phyloP scores from a whole-genome alignment of 2,797 vertebrate species.

The Rousettus madagascariensis region DNA sequence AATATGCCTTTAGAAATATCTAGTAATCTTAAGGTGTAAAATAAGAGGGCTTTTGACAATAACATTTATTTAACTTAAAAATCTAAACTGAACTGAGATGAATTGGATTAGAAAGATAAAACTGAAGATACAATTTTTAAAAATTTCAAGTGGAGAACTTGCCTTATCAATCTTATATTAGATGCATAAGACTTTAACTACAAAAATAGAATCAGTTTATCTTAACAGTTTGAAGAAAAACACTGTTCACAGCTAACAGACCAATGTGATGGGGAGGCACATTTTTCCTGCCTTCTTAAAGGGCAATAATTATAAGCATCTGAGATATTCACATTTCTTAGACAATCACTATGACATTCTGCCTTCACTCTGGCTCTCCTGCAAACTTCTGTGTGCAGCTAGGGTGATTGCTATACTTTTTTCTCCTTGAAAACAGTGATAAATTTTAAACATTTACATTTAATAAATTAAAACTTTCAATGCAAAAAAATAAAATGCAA shows the following conservation, averaged over 20 bases:
- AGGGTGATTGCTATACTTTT: not conserved
- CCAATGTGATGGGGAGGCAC: not conserved
- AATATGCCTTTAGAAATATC: not conserved
- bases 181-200: not conserved
- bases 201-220: not conserved
- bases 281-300: not conserved
- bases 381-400: not conserved
- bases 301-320: not conserved
- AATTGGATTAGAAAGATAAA: not conserved
- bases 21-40: not conserved
- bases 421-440: not conserved
- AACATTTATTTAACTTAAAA: not conserved
- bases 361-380: not conserved
- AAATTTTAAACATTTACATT: not conserved
- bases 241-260: not conserved
- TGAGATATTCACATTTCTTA: not conserved
- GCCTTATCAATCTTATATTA: not conserved
- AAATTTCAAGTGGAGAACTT: not conserved
- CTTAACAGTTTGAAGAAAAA: not conserved
- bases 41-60: not conserved
- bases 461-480: not conserved
- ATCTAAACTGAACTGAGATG: not conserved
- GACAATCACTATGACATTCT: not conserved
- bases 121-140: conserved; percentile 10
- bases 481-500: not conserved